Evolutionary conservation across 2,113 vertebrate genomes (phyloP).

Genomic region (Neomonachus schauinslandi): DNA sequence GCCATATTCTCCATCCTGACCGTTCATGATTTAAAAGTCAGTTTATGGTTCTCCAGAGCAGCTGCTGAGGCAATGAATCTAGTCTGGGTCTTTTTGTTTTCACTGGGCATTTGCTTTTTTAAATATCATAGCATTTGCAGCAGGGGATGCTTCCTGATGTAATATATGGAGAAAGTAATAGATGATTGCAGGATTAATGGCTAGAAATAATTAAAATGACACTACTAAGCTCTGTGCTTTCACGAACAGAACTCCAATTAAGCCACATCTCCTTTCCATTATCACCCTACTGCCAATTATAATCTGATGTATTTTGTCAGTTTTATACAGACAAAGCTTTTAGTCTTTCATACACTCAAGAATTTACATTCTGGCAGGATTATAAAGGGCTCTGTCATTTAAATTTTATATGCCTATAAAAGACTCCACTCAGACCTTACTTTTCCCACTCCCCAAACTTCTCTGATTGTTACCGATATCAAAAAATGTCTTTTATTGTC

Average conservation of each 20-base stretch:
- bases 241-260: conserved; percentile 69
- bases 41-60: neutral
- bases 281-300: conserved; percentile 73
- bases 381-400: conserved; percentile 80
- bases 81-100: conserved; percentile 36
- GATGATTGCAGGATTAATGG: conserved; percentile 70
- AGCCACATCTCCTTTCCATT: conserved; percentile 73
- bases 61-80: neutral
- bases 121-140: conserved; percentile 56
- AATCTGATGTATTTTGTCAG: conserved; percentile 80
- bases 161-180: conserved; percentile 68
- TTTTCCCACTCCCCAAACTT: neutral
- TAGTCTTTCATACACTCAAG: conserved; percentile 77
- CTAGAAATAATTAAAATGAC: conserved; percentile 81
- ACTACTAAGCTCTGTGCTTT: conserved; percentile 63
- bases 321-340: conserved; percentile 78
- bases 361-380: conserved; percentile 82
- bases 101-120: conserved; percentile 56
- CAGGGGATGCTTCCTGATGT: conserved; percentile 54
- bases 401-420: conserved; percentile 71
- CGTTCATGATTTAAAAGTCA: neutral
- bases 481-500: conserved; percentile 55
- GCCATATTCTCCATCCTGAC: neutral
- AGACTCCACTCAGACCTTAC: conserved; percentile 68
- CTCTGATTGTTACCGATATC: neutral